Percentiles rank a stretch among this genome's conserved stretches.
These are phyloP conservation scores for Oryzaephilus surinamensis DNA, from an alignment of 1,140 invertebrate species.

Conservation along the genomic window DNA sequence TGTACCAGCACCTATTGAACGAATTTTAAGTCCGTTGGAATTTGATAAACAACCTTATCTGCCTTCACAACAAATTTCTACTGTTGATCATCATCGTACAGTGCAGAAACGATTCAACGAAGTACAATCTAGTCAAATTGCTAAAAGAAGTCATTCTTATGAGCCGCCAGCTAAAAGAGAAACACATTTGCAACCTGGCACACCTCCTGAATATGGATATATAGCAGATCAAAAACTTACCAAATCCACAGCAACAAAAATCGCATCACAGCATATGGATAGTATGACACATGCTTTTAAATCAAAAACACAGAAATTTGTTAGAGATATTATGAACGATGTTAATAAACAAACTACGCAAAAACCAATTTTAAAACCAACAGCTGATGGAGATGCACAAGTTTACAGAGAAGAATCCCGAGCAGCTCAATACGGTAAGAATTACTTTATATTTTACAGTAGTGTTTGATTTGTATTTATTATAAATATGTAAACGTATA, in stretches of 20 bases:
- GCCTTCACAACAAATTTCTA: conserved; percentile 25
- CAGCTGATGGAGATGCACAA: conserved; percentile 45
- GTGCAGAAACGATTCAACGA: conserved; percentile 22
- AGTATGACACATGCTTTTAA: conserved; percentile 60
- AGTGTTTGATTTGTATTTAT: too few relatives aligned
- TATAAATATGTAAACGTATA: not conserved
- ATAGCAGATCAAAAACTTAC: conserved; percentile 36
- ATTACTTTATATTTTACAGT: too few relatives aligned
- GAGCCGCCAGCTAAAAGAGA: conserved; percentile 28
- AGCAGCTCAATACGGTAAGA: conserved; percentile 59
- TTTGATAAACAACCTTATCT: conserved; percentile 46
- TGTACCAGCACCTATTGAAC: conserved; percentile 37
- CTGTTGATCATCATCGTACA: conserved; percentile 17
- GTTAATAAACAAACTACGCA: conserved; percentile 39
- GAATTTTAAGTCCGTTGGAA: conserved; percentile 47
- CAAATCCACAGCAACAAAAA: conserved; percentile 39
- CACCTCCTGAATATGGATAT: conserved; percentile 50
- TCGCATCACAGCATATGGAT: conserved; percentile 49
- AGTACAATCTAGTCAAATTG: conserved; percentile 21
- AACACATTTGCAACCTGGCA: conserved; percentile 39
- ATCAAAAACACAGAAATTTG: conserved; percentile 57
- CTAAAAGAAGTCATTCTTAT: conserved; percentile 31
- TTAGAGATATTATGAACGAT: conserved; percentile 53
- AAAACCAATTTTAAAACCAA: conserved; percentile 45
- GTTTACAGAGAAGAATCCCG: conserved; percentile 59